A percentile compares a stretch with the other conserved stretches of the same genome.
Conservation (phyloP, 23 tunicate genomes). For the Corella eumyota region DNA sequence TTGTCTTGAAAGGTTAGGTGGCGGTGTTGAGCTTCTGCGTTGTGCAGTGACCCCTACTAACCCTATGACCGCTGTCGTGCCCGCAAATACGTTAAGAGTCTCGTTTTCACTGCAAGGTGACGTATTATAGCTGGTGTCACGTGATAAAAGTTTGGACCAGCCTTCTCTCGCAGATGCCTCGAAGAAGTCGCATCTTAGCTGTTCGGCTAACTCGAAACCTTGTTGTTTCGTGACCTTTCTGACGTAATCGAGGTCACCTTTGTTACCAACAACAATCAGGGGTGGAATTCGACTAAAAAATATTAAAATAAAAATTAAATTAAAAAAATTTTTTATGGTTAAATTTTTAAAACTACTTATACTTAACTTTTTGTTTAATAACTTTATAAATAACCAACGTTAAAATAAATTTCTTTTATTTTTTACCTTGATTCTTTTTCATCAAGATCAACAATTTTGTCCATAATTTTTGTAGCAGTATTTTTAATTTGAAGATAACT, state of each 20-base stretch:
- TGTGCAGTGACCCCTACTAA: constrained; percentile 18
- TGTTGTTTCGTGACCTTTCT: constrained; percentile 43
- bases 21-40: constrained; percentile 3
- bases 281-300: constrained; percentile 52
- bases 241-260: constrained; percentile 64
- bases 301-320: background rate
- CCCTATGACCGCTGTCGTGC: constrained; percentile 15
- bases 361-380: no score
- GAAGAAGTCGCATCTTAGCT: constrained; percentile 51
- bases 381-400: no score
- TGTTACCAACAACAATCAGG: constrained; percentile 83
- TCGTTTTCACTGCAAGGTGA: constrained; percentile 3
- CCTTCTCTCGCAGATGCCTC: constrained; percentile 94
- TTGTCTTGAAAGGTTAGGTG: no score
- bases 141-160: constrained; percentile 46
- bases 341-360: background rate
- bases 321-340: background rate
- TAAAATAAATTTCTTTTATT: no score
- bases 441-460: constrained; percentile 15
- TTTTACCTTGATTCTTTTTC: constrained; percentile 43
- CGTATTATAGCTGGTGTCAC: background rate
- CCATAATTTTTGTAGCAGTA: constrained; percentile 27
- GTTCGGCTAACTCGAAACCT: constrained; percentile 56
- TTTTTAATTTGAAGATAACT: constrained; percentile 42
- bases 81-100: constrained; percentile 5